phyloP scores from a whole-genome alignment of 2,797 vertebrate genomes.

The Monodelphis domestica region DNA sequence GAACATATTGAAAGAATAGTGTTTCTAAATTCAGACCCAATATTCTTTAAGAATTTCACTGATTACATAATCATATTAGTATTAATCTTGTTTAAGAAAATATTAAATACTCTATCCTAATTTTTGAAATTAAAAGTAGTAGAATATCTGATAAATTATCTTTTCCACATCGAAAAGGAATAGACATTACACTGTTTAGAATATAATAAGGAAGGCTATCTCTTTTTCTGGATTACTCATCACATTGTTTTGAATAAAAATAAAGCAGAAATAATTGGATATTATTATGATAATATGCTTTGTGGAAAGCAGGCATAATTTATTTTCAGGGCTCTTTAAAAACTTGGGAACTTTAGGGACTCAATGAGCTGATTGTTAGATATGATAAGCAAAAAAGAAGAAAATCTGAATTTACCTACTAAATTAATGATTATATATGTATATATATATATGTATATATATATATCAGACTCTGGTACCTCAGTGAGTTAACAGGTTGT shows the following conservation, averaged over 20 bases:
- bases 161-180: background rate
- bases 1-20: background rate
- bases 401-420: background rate
- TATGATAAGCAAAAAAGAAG: background rate
- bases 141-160: conserved; percentile 3
- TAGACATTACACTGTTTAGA: background rate
- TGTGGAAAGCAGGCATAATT: background rate
- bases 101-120: background rate
- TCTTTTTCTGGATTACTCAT: background rate
- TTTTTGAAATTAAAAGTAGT: conserved; percentile 29
- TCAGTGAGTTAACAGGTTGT: background rate
- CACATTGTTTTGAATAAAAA: conserved; percentile 1
- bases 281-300: background rate
- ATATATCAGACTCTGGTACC: too few species aligned
- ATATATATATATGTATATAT: too few species aligned
- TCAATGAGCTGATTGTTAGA: background rate
- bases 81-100: conserved; percentile 22
- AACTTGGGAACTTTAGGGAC: background rate
- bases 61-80: background rate
- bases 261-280: background rate
- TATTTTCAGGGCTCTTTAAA: background rate
- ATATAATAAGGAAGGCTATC: background rate
- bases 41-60: background rate
- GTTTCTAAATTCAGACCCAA: background rate
- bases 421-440: too few species aligned